These are phyloP conservation scores for Gyps fulvus DNA, from an alignment of 2,113 vertebrate genomes.

Conservation along the genomic window DNA sequence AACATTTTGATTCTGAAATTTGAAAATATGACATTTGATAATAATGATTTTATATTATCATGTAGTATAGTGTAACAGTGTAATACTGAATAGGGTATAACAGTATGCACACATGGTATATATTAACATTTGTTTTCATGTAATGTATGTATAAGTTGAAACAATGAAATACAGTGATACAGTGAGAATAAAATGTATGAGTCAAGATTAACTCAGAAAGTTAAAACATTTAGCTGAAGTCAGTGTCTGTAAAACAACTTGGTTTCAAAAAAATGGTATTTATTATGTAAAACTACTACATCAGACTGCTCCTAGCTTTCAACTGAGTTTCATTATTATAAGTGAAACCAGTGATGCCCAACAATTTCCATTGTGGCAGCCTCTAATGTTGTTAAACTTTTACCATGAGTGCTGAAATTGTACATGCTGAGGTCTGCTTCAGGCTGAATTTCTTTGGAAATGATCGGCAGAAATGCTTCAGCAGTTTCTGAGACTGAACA, in stretches of 20 bases:
- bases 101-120: neutral
- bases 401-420: neutral
- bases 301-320: slow-evolving; percentile 32
- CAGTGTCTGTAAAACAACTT: neutral
- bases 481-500: neutral
- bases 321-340: slow-evolving; percentile 37
- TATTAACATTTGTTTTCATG: slow-evolving; percentile 25
- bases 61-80: neutral
- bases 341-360: slow-evolving; percentile 35
- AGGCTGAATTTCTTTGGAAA: neutral
- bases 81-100: neutral
- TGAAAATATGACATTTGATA: neutral
- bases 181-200: neutral
- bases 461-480: neutral
- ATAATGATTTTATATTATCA: neutral
- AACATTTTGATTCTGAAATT: slow-evolving; percentile 2
- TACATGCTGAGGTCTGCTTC: neutral
- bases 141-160: neutral
- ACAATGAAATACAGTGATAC: neutral
- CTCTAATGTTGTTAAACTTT: neutral
- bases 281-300: slow-evolving; percentile 34
- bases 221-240: neutral
- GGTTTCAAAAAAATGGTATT: neutral
- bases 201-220: neutral
- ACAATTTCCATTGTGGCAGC: slow-evolving; percentile 44